phyloP scores from a whole-genome alignment of 2,797 vertebrate species.

The Acanthis flammea region DNA sequence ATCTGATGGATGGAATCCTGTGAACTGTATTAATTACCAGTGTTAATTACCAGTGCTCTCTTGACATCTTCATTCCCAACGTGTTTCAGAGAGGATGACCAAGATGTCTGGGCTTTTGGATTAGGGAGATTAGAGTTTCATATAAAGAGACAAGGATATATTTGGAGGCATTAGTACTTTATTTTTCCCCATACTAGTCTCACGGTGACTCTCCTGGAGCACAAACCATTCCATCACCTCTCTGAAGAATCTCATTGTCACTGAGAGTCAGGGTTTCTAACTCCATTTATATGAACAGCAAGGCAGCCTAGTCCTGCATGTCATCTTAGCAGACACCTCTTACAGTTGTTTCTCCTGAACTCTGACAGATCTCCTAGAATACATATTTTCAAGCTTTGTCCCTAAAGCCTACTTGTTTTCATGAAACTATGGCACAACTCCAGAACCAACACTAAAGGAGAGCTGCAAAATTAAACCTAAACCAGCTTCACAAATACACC shows the following conservation, averaged over 20 bases:
- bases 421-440: background rate
- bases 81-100: background rate
- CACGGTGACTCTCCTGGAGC: background rate
- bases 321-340: background rate
- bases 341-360: background rate
- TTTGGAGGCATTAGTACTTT: background rate
- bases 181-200: background rate
- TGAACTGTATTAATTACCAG: background rate
- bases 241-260: background rate
- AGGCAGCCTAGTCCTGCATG: accelerated
- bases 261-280: background rate
- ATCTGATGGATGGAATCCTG: background rate
- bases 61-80: background rate
- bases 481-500: background rate
- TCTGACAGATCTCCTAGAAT: background rate
- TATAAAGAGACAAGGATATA: background rate
- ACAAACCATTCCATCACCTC: background rate
- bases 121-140: background rate
- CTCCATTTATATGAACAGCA: background rate
- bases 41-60: background rate
- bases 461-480: background rate
- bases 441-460: background rate
- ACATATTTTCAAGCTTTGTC: background rate
- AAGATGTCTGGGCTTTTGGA: background rate
- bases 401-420: background rate